Evolutionary conservation across 2,113 vertebrate species (phyloP).

Genomic region (Electrona antarctica): DNA sequence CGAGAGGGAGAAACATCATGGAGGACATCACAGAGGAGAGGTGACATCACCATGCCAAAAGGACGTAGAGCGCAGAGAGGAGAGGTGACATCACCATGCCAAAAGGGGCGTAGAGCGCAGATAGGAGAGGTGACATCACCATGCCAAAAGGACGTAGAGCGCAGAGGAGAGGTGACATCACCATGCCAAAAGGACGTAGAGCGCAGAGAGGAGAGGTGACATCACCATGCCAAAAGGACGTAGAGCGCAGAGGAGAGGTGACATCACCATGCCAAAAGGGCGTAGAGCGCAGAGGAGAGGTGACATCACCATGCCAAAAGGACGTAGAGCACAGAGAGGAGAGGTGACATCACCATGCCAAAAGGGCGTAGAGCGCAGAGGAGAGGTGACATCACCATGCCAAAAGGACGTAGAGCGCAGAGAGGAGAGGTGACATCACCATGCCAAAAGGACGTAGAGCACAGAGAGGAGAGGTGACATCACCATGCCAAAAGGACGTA

Average conservation of each 20-base stretch:
- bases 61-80: not conserved
- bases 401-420: not conserved
- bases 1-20: not conserved
- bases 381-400: not conserved
- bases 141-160: not conserved
- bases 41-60: not conserved
- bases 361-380: slow-evolving; percentile 1
- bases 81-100: not conserved
- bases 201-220: slow-evolving; percentile 1
- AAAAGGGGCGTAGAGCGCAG: not conserved
- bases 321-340: not conserved
- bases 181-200: not conserved
- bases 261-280: too few relatives aligned
- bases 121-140: not conserved
- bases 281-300: slow-evolving; percentile 2
- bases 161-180: not conserved
- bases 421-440: not conserved
- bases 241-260: slow-evolving; percentile 3
- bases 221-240: too few relatives aligned
- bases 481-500: not conserved
- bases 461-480: not conserved
- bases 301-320: not conserved
- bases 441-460: not conserved
- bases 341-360: not conserved
- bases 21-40: too few relatives aligned